These are phyloP conservation scores for Odontesthes bonariensis DNA, from an alignment of 2,113 vertebrate species.

Conservation along the genomic window DNA sequence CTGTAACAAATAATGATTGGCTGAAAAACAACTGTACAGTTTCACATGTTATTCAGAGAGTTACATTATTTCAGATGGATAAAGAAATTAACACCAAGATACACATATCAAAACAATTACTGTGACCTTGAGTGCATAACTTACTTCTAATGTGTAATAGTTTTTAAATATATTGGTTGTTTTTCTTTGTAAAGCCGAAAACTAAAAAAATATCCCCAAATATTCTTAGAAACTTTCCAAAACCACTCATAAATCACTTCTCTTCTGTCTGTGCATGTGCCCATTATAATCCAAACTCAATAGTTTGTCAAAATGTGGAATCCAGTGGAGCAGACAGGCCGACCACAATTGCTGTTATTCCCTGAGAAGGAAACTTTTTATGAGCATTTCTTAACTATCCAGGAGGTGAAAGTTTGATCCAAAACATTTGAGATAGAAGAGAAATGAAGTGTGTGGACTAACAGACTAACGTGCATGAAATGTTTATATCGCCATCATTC, in stretches of 20 bases:
- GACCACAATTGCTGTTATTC: slow-evolving; percentile 7
- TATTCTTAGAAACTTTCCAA: not conserved
- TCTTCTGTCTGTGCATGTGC: not conserved
- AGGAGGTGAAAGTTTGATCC: not conserved
- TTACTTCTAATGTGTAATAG: no score
- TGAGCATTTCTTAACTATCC: not conserved
- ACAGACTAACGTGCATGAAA: no score
- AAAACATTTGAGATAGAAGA: not conserved
- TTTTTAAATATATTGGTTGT: not conserved
- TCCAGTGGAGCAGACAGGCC: not conserved
- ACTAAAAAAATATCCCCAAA: not conserved
- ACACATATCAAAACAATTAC: not conserved
- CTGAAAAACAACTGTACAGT: not conserved
- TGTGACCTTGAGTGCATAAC: not conserved
- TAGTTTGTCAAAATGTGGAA: slow-evolving; percentile 13
- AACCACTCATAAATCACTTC: slow-evolving; percentile 7
- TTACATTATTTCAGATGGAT: not conserved
- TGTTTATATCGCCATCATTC: no score
- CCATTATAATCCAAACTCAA: slow-evolving; percentile 25
- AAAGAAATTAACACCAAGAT: not conserved
- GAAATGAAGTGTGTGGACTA: no score
- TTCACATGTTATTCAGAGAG: not conserved
- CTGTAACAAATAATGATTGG: not conserved
- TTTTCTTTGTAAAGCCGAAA: not conserved
- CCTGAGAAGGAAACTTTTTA: not conserved